phyloP scores from a whole-genome alignment of 2,797 vertebrate genomes.

The Falco columbarius region DNA sequence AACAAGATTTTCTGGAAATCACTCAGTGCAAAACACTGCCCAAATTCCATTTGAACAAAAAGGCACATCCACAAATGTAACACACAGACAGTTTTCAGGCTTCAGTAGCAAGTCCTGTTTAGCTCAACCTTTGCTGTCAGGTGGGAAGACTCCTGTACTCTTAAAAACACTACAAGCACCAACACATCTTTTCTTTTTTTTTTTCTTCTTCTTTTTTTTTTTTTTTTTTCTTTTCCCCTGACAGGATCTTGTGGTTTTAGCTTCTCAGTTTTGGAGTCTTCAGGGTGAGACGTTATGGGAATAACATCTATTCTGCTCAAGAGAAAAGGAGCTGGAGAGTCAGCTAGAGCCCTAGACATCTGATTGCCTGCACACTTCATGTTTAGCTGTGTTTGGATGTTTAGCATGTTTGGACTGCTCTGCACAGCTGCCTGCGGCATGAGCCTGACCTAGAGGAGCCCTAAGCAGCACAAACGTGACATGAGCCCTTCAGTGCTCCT shows the following conservation, averaged over 20 bases:
- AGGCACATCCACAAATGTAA: background rate
- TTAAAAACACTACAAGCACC: background rate
- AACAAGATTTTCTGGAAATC: constrained; percentile 67
- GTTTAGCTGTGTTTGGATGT: background rate
- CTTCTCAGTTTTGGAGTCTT: background rate
- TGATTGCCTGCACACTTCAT: accelerated
- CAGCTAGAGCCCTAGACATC: background rate
- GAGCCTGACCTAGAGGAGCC: background rate
- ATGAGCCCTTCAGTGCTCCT: background rate
- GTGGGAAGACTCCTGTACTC: background rate
- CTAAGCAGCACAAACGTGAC: background rate
- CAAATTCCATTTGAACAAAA: constrained; percentile 9
- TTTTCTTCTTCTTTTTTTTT: background rate
- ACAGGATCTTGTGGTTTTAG: background rate
- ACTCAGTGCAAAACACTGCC: background rate
- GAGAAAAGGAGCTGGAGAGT: background rate
- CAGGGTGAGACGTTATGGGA: background rate
- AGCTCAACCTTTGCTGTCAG: background rate
- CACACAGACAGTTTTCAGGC: background rate
- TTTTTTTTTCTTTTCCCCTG: accelerated
- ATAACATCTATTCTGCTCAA: background rate
- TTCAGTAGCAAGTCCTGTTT: background rate
- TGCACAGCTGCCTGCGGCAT: accelerated
- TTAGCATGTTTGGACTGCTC: background rate
- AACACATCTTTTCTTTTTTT: background rate